These are phyloP conservation scores for Lapara coniferarum DNA, from an alignment of 2,888 invertebrate genomes.

Conservation along the genomic window DNA sequence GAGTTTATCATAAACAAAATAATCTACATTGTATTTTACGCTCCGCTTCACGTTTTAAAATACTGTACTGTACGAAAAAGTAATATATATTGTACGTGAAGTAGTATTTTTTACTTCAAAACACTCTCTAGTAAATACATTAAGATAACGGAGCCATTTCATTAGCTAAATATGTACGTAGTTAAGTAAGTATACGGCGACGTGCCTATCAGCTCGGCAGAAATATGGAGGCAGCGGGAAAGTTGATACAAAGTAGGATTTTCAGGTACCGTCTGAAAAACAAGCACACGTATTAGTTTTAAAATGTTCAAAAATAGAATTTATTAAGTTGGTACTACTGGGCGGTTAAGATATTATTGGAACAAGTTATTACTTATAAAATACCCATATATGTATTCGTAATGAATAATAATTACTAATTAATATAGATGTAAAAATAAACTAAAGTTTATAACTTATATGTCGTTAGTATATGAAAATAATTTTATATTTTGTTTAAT, in stretches of 20 bases:
- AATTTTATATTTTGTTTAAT: no score
- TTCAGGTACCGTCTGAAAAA: slow-evolving; percentile 69
- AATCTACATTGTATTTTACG: no score
- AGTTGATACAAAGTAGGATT: slow-evolving; percentile 79
- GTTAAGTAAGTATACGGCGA: slow-evolving; percentile 59
- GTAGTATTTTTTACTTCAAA: not conserved
- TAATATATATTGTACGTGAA: no score
- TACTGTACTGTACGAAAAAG: no score
- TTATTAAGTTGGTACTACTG: no score
- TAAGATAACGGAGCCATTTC: slow-evolving; percentile 46
- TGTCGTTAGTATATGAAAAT: no score
- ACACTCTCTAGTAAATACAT: slow-evolving; percentile 22
- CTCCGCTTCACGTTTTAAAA: no score
- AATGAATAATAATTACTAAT: not conserved
- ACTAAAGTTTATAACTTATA: no score
- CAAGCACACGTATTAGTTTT: slow-evolving; percentile 29
- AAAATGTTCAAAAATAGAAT: no score
- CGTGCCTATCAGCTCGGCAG: slow-evolving; percentile 65
- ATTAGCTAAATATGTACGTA: slow-evolving; percentile 60
- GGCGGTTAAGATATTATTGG: no score
- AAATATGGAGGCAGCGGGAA: slow-evolving; percentile 77
- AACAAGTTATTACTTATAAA: not conserved
- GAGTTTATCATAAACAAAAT: no score
- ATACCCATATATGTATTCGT: not conserved
- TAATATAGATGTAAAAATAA: no score